Conservation (phyloP, 2,888 invertebrate species). For the Glyphotaelius pellucidus region DNA sequence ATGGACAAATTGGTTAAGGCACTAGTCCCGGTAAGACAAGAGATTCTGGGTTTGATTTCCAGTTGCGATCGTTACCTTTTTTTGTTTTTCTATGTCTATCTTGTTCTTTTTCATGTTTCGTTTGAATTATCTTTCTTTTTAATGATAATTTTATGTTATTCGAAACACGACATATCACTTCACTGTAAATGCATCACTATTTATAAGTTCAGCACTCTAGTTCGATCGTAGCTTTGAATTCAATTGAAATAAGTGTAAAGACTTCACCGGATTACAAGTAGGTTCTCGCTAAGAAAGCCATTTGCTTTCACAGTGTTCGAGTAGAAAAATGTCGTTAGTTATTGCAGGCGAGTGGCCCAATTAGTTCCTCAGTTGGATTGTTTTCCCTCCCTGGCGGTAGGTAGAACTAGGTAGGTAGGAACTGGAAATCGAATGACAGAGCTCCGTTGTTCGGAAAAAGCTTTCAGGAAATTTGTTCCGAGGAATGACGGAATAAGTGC, state of each 20-base stretch:
- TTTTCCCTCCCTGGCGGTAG: not conserved
- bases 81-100: too few relatives aligned
- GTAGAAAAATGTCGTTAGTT: conserved; percentile 30
- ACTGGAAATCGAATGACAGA: conserved; percentile 35
- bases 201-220: not conserved
- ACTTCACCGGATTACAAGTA: not conserved
- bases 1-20: too few relatives aligned
- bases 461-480: conserved; percentile 33
- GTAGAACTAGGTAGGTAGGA: not conserved
- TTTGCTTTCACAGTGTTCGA: not conserved
- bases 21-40: too few relatives aligned
- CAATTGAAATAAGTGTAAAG: not conserved
- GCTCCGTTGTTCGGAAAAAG: conserved; percentile 23
- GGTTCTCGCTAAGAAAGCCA: not conserved
- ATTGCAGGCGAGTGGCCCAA: conserved; percentile 26
- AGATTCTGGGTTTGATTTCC: too few relatives aligned
- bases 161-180: too few relatives aligned
- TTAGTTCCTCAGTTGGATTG: conserved; percentile 20
- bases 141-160: too few relatives aligned
- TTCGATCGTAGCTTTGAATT: not conserved
- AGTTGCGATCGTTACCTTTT: too few relatives aligned
- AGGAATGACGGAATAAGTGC: not conserved
- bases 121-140: too few relatives aligned
- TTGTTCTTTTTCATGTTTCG: too few relatives aligned
- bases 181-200: too few relatives aligned